Evolutionary conservation across 2,888 invertebrate species (phyloP), one percentile per base, ranked within the genome.

Genomic region (Tipula lateralis): DNA sequence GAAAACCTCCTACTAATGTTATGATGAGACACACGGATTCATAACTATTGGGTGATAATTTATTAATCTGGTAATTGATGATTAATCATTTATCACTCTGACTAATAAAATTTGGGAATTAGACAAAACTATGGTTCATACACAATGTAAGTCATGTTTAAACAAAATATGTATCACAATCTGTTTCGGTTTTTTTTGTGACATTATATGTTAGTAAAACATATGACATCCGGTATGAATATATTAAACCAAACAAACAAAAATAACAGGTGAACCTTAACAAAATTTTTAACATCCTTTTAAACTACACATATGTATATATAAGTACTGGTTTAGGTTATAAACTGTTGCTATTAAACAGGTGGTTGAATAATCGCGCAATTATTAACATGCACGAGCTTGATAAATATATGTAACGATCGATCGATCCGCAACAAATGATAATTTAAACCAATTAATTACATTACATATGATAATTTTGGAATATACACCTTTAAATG

Each of bases 211-310:
- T 16, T 16, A 16, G 9, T 12, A 24, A 12, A 66, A 66, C 66
- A 66, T 24, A 66, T 66, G 66, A 66, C 66, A 24, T 66, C 66
- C 66, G 66, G 24, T 66, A 66, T 66, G 66, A 66, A 66, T 66
- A 66, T 13, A 66, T 66, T 66, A 66, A 66, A 24, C 24, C 24
- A 3, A n/a, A 39, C 39, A 19, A 16, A 50, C 19, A 50, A 19
- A 66, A 66, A 19, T n/a, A 44, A 7, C 66, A 66, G 66, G 66
- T 66, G 66, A 66, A 66, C 66, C 24, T 66, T 24, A 66, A 66
- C 66, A 7, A 24, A 66, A 66, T 66, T 24, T 12, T 66, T 66
- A 16, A 0, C 44, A n/a, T 44, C n/a, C 66, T 66, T 66, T 19
- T 66, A 66, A 66, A 66, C 19, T 24, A 24, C 24, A 66, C 66